Percentiles rank a stretch among this genome's conserved stretches.
These are phyloP conservation scores for Drosophila neonasuta DNA, from an alignment of 2,888 invertebrate genomes.

Conservation along the genomic window DNA sequence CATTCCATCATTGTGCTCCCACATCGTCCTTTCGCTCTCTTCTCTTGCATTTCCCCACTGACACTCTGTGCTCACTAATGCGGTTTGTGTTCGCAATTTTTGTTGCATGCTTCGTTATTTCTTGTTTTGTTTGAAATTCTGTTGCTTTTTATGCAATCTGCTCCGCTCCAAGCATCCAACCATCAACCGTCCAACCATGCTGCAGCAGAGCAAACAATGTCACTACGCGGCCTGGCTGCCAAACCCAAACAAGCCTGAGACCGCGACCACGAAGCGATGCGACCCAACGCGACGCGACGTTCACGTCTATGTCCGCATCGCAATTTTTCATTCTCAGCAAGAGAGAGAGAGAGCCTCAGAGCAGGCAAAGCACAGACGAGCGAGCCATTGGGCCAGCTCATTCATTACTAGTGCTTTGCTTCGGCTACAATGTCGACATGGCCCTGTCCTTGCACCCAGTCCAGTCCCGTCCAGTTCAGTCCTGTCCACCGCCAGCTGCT, in stretches of 20 bases:
- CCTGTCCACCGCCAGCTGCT: background rate
- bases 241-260: constrained; percentile 70
- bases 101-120: constrained; percentile 65
- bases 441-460: constrained; percentile 24
- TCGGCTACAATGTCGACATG: constrained; percentile 39
- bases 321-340: constrained; percentile 69
- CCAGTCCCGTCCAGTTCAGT: constrained; percentile 2
- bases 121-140: constrained; percentile 66
- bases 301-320: constrained; percentile 43
- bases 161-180: constrained; percentile 27
- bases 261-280: constrained; percentile 33
- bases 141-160: constrained; percentile 57
- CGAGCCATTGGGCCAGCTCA: constrained; percentile 51
- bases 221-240: constrained; percentile 68
- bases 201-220: constrained; percentile 66
- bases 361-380: constrained; percentile 23
- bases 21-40: constrained; percentile 16
- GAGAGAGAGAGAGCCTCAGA: constrained; percentile 26
- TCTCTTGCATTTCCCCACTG: background rate
- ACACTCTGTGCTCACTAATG: constrained; percentile 57
- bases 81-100: constrained; percentile 70
- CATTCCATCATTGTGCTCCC: constrained; percentile 42
- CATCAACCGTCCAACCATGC: constrained; percentile 5
- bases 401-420: constrained; percentile 69
- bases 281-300: constrained; percentile 17